Conservation (phyloP, 2,797 vertebrate genomes). For the Mastacembelus armatus region DNA sequence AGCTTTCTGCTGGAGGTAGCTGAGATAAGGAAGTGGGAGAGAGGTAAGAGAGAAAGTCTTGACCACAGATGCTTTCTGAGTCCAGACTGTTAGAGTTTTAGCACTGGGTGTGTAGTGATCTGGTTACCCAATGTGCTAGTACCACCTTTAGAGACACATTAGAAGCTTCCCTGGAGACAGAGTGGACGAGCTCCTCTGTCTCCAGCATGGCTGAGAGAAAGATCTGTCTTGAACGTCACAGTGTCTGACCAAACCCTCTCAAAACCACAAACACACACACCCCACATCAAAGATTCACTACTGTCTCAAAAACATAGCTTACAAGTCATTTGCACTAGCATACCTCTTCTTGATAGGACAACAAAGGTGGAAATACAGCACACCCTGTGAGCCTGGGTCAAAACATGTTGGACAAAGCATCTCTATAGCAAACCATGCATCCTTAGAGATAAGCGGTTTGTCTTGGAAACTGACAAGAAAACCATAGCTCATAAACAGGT, state of each 20-base stretch:
- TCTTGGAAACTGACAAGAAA: too few relatives aligned
- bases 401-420: background rate
- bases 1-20: slow-evolving; percentile 72
- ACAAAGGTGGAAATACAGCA: background rate
- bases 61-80: slow-evolving; percentile 86
- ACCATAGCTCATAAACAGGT: too few relatives aligned
- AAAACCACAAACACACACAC: slow-evolving; percentile 3
- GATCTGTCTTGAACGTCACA: slow-evolving; percentile 85
- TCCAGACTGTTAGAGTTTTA: slow-evolving; percentile 88
- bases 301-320: background rate
- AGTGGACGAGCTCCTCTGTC: slow-evolving; percentile 83
- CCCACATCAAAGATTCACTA: background rate
- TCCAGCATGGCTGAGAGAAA: slow-evolving; percentile 77
- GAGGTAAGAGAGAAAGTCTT: slow-evolving; percentile 65
- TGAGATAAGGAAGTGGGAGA: slow-evolving; percentile 78
- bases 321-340: background rate
- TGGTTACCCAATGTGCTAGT: slow-evolving; percentile 87
- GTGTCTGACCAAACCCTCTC: slow-evolving; percentile 74
- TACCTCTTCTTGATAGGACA: background rate
- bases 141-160: slow-evolving; percentile 83
- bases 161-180: slow-evolving; percentile 86
- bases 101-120: slow-evolving; percentile 82
- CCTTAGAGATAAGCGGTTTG: too few relatives aligned
- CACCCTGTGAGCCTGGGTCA: too few relatives aligned
- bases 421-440: too few relatives aligned